A percentile compares a stretch with the other conserved stretches of the same genome.
Evolutionary conservation across 1,140 invertebrate genomes (phyloP).

Genomic region (Sycobia sp.): DNA sequence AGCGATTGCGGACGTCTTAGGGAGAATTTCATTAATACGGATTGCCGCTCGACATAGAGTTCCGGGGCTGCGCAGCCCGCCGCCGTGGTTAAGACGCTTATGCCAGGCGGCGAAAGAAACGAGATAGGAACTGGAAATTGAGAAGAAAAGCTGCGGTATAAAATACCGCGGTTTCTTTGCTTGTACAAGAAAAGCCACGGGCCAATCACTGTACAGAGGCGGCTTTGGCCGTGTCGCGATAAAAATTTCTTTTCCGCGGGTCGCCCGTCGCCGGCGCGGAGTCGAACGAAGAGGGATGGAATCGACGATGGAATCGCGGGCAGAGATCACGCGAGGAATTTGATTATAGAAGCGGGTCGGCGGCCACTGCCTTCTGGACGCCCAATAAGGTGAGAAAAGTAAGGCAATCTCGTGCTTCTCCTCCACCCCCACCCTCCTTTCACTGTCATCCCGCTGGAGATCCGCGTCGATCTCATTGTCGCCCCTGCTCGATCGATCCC

Average conservation of each 20-base stretch:
- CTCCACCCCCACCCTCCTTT: slow-evolving; percentile 1
- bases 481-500: slow-evolving; percentile 50
- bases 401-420: slow-evolving; percentile 43
- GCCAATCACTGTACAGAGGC: slow-evolving; percentile 35
- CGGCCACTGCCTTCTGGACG: neutral
- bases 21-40: slow-evolving; percentile 29
- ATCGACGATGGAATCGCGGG: neutral
- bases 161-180: no score
- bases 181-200: slow-evolving; percentile 9
- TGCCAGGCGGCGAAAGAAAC: neutral
- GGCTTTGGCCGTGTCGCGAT: slow-evolving; percentile 45
- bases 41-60: slow-evolving; percentile 20
- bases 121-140: neutral
- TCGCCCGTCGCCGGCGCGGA: slow-evolving; percentile 3
- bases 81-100: slow-evolving; percentile 12
- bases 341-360: slow-evolving; percentile 45
- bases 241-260: slow-evolving; percentile 49
- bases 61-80: no score
- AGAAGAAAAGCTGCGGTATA: neutral
- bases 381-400: slow-evolving; percentile 36
- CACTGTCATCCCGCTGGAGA: slow-evolving; percentile 34
- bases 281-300: neutral
- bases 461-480: slow-evolving; percentile 51
- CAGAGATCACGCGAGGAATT: slow-evolving; percentile 39
- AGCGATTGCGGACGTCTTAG: slow-evolving; percentile 16